Base-by-base conservation (phyloP, 2,797 vertebrate genomes). In the Clarias laeviceps region DNA sequence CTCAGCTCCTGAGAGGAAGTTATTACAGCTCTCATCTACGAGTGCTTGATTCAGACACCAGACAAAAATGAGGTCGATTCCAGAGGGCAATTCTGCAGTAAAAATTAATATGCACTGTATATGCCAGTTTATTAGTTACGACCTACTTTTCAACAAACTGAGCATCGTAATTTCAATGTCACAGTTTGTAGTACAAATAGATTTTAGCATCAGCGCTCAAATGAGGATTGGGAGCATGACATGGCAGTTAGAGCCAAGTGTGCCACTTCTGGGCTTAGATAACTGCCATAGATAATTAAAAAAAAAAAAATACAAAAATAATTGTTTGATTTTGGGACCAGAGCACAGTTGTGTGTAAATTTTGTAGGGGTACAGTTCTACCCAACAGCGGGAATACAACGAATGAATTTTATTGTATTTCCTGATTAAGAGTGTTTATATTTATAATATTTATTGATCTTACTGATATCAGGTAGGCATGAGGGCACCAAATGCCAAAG, bases 61-160 rank as follows among this genome's bases (percentile, higher is more conserved):
- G 57, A 56, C 20, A 73, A 73, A 80, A 73, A 80, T 54, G 37
- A 62, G 77, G 15, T 74, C 68, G 64, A 73, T 20, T 73, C 27
- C 40, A 65, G 84, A 80, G 27, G 27, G 37, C 29, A 59, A 61
- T 40, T 8, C 34, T n/a, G 22, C 77, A 62, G 59, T 64, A 40
- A 40, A 40, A 40, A 62, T 79, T 62, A 62, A 64, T 40, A 79
- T 77, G 74, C 54, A 24, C 54, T 1, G 4, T 59, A 14, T 32
- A 34, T 61, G n/a, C 34, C 37, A 20, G 59, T 66, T 18, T 66
- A 81, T 54, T 66, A 66, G 62, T 54, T 54, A 81, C 24, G 4
- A 81, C n/a, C 18, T 14, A 40, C 57, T 81, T 66, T 65, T 4
- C 65, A 45, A 29, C 37, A 79, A 61, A 15, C 32, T 6, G 3